These are phyloP conservation scores for Pseudomugil tenellus DNA, from an alignment of 2,797 vertebrate species.

Conservation along the genomic window DNA sequence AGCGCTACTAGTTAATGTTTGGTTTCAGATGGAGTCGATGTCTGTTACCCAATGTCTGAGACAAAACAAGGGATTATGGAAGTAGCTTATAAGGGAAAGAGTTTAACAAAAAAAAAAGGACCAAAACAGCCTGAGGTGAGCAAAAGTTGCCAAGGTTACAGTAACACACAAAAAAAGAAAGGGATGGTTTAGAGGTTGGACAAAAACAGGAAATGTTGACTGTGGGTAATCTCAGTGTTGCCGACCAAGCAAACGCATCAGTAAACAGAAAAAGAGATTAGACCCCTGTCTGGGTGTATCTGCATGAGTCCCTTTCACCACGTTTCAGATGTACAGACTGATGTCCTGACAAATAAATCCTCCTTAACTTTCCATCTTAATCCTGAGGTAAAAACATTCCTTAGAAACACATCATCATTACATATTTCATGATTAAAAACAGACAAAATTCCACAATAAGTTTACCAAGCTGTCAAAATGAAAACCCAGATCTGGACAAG, in stretches of 20 bases:
- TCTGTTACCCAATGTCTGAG: constrained; percentile 33
- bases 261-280: constrained; percentile 73
- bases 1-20: constrained; percentile 48
- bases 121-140: constrained; percentile 31
- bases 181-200: constrained; percentile 61
- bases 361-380: constrained; percentile 40
- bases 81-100: constrained; percentile 15
- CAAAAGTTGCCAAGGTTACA: constrained; percentile 46
- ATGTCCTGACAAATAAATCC: constrained; percentile 49
- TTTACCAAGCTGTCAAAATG: constrained; percentile 21
- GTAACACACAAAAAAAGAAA: constrained; percentile 52
- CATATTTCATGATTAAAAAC: constrained; percentile 16
- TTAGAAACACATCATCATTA: constrained; percentile 10
- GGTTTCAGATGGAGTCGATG: constrained; percentile 42
- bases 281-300: constrained; percentile 31
- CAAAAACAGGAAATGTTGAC: constrained; percentile 76
- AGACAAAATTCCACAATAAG: constrained; percentile 5
- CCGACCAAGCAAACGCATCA: constrained; percentile 71
- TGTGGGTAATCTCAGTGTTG: constrained; percentile 74
- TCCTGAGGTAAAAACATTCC: constrained; percentile 41
- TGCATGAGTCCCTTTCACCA: constrained; percentile 24
- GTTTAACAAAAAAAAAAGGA: constrained; percentile 12
- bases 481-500: too few species aligned
- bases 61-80: constrained; percentile 33
- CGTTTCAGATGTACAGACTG: constrained; percentile 39